Evolutionary conservation across 2,113 vertebrate genomes (phyloP).

Genomic region (Empidonax traillii): DNA sequence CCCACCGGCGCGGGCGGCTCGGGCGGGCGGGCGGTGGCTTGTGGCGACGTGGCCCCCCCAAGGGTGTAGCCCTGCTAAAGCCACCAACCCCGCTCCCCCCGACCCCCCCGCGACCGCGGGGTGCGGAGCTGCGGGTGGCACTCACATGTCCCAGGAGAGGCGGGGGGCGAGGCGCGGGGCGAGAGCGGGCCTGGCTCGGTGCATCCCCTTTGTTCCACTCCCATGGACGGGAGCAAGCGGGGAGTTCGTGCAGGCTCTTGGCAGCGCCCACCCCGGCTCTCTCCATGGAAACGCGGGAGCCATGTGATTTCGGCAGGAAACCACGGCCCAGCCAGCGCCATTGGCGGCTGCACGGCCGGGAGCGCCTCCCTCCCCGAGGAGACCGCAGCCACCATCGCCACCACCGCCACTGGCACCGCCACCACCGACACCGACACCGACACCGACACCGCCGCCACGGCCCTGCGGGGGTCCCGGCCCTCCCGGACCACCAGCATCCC

Average conservation of each 20-base stretch:
- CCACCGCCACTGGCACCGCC: accelerated
- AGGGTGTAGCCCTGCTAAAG: not conserved
- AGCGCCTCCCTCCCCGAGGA: not conserved
- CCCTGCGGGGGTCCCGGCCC: not conserved
- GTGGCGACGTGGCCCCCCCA: not conserved
- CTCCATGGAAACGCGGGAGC: slow-evolving; percentile 69
- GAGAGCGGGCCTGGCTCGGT: not conserved
- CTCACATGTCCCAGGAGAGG: slow-evolving; percentile 39
- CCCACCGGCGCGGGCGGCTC: not conserved
- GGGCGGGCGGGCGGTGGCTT: not conserved
- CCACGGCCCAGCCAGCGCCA: slow-evolving; percentile 11
- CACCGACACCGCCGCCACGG: not conserved
- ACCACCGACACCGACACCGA: accelerated
- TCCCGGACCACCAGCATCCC: not conserved
- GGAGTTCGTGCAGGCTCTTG: slow-evolving; percentile 34
- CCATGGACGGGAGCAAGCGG: slow-evolving; percentile 57
- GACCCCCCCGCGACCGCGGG: not conserved
- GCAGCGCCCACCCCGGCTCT: slow-evolving; percentile 61
- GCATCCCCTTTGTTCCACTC: slow-evolving; percentile 69
- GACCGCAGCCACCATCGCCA: not conserved
- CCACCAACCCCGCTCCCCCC: not conserved
- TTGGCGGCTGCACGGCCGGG: not conserved
- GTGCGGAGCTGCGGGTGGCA: not conserved
- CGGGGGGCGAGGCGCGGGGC: not conserved
- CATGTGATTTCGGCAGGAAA: slow-evolving; percentile 70